Conservation (phyloP, 64 coral and sea anemone species). For the Montipora sp. region DNA sequence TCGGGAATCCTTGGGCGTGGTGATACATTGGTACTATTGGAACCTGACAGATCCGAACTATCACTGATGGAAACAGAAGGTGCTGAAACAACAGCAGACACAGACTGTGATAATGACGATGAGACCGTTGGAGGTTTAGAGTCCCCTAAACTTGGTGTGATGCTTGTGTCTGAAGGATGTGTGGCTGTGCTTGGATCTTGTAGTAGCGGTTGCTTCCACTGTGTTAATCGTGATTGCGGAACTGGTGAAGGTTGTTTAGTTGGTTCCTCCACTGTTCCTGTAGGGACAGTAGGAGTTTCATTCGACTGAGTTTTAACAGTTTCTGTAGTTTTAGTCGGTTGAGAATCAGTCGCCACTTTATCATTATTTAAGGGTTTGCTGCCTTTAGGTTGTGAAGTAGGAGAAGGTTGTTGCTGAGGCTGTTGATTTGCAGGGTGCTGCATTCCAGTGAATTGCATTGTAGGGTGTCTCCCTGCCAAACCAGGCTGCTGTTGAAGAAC, state of each 20-base stretch:
- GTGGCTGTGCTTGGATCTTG: conserved; percentile 65
- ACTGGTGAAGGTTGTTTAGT: conserved; percentile 78
- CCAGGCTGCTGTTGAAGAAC: conserved; percentile 84
- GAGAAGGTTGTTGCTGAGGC: conserved; percentile 46
- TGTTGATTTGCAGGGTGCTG: conserved; percentile 36
- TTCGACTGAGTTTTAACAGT: conserved; percentile 6
- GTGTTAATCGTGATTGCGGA: conserved; percentile 82
- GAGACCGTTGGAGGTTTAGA: conserved; percentile 46
- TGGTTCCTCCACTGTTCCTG: conserved; percentile 62
- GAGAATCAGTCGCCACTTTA: conserved; percentile 28
- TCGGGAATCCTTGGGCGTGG: conserved; percentile 75
- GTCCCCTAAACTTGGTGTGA: conserved; percentile 43
- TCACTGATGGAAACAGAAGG: conserved; percentile 28
- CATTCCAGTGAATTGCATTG: background rate
- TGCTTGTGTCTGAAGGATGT: conserved; percentile 55
- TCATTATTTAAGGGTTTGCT: conserved; percentile 59
- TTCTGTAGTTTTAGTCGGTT: conserved; percentile 59
- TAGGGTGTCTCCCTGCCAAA: conserved; percentile 38
- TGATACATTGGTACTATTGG: conserved; percentile 63
- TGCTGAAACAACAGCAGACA: conserved; percentile 24
- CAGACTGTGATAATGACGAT: conserved; percentile 21
- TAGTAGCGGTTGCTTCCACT: conserved; percentile 90
- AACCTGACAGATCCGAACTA: background rate
- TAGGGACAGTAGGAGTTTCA: conserved; percentile 15
- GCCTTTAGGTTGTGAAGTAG: conserved; percentile 48